phyloP scores from a whole-genome alignment of 2,113 vertebrate species.

The Dipodomys stephensi region DNA sequence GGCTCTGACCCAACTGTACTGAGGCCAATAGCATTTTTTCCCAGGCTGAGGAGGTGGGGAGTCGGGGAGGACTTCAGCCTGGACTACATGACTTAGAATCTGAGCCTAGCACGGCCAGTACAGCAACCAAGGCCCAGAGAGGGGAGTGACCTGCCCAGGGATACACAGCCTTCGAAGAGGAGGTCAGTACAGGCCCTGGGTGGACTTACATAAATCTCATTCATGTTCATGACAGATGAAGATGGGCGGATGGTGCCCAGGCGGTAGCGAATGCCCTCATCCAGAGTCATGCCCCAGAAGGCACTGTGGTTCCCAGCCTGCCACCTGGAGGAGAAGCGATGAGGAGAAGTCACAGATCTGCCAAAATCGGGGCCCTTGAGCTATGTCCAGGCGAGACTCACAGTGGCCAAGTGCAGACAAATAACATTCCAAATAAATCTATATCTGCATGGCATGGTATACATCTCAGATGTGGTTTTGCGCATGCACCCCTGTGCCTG shows the following conservation, averaged over 20 bases:
- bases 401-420: accelerated
- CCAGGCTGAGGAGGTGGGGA: constrained; percentile 51
- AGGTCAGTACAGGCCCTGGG: background rate
- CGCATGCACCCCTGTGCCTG: accelerated
- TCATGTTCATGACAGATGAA: constrained; percentile 95
- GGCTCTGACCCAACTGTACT: constrained; percentile 48
- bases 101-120: background rate
- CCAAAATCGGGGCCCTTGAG: background rate
- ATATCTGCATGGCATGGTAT: accelerated
- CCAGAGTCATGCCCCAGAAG: constrained; percentile 95
- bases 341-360: background rate
- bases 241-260: constrained; percentile 95
- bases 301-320: constrained; percentile 95
- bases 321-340: constrained; percentile 88
- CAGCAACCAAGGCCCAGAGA: background rate
- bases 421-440: no score
- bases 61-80: background rate
- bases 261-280: constrained; percentile 94
- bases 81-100: background rate
- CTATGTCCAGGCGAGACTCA: accelerated
- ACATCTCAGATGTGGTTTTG: accelerated
- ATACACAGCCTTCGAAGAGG: background rate
- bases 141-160: background rate
- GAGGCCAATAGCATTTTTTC: constrained; percentile 68
- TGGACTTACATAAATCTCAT: constrained; percentile 94